Evolutionary conservation across 2,113 vertebrate genomes (phyloP), one percentile per base, ranked within the genome.

Genomic region (Eublepharis macularius): DNA sequence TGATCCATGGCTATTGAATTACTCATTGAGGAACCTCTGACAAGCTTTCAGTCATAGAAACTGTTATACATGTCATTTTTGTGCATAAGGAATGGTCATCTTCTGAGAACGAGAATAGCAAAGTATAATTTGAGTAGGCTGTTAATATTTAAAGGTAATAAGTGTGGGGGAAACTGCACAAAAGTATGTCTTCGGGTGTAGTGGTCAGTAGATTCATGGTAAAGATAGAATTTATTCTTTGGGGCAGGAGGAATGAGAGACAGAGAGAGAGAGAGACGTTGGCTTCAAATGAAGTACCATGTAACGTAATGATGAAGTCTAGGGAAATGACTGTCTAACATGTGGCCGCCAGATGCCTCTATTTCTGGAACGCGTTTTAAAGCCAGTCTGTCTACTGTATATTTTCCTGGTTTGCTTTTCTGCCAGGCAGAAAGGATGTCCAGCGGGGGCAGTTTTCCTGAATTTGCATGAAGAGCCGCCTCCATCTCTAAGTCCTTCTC

Each of bases 331-430:
- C 85, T 69, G 69, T 86, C 84, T 76, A 86, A 87, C 93, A 95
- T 93, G 89, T 95, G 93, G 92, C 82, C 57, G 70, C 91, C 94
- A 93, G 90, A 94, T 94, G 94, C 77, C 90, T 89, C 81, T 87
- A 0, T 90, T 90, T 90, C 60, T 88, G 82, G 24, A 90, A 90
- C 60, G 79, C 83, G 81, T 26, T 81, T 88, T 0, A 0, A 84
- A 60, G 84, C 39, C 82, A 81, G 85, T 24, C 51, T 89, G 88
- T 94, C 82, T 90, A 36, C 79, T 88, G 87, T 92, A 81, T 94
- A 86, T 92, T 94, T 94, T 94, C 78, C 91, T 70, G 88, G 79
- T 70, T 91, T 85, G 84, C 51, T 63, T 85, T 65, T 87, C 85
- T 91, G 84, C 88, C 91, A 88, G 85, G 88, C 72, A 86, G 43